A percentile compares a stretch with the other conserved stretches of the same genome.
These are phyloP conservation scores for Platorchestia sp. DNA, from an alignment of 1,140 invertebrate genomes.

Conservation along the genomic window DNA sequence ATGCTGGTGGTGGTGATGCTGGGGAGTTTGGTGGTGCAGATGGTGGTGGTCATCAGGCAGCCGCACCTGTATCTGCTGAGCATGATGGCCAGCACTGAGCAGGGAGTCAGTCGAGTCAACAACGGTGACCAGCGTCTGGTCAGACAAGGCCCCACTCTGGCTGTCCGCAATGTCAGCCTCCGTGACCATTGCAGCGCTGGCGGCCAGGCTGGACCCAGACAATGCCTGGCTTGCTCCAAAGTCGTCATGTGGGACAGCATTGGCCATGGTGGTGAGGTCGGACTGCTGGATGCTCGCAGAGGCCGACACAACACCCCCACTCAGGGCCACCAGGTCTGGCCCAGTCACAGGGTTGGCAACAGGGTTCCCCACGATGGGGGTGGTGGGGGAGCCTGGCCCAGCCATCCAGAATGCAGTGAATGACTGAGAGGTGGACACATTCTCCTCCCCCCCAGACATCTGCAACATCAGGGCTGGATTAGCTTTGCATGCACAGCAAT, in stretches of 20 bases:
- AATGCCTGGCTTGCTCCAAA: conserved; percentile 3
- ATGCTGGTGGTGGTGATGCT: conserved; percentile 47
- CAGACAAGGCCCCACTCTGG: background rate
- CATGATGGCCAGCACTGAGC: conserved; percentile 2
- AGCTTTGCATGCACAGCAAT: background rate
- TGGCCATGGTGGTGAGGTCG: conserved; percentile 67
- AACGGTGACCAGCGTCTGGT: conserved; percentile 36
- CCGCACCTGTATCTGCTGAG: conserved; percentile 13
- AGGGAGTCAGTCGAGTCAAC: conserved; percentile 25
- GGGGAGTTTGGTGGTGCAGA: conserved; percentile 43
- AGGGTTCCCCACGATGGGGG: conserved; percentile 66
- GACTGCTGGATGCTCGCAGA: conserved; percentile 59
- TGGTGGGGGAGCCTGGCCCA: conserved; percentile 64
- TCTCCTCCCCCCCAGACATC: conserved; percentile 65
- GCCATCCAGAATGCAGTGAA: conserved; percentile 67
- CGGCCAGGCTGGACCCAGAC: background rate
- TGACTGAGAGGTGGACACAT: conserved; percentile 65
- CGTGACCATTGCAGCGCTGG: background rate
- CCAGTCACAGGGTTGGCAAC: conserved; percentile 66
- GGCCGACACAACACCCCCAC: conserved; percentile 57
- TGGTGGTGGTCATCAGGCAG: conserved; percentile 51
- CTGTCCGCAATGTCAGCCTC: conserved; percentile 9
- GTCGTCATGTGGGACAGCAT: conserved; percentile 67
- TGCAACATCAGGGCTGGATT: background rate
- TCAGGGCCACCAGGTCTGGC: conserved; percentile 60